These are phyloP conservation scores for Callyntrura guangdongensis DNA, from an alignment of 2,888 invertebrate species.

Conservation along the genomic window DNA sequence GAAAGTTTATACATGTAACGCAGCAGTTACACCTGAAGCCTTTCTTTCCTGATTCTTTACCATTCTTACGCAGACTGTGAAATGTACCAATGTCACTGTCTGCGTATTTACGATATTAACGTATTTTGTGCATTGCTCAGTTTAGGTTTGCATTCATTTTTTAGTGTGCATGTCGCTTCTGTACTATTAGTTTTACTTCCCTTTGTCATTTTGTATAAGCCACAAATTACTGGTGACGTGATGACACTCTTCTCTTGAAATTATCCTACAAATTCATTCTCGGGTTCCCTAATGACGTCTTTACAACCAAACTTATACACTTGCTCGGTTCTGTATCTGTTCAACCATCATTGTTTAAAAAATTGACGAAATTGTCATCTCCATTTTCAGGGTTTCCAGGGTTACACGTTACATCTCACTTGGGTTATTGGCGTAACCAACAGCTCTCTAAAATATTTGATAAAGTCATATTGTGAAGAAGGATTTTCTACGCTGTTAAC, in stretches of 20 bases:
- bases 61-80: too few species aligned
- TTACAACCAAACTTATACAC: constrained; percentile 16
- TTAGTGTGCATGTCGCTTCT: constrained; percentile 34
- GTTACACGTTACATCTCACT: not conserved
- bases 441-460: not conserved
- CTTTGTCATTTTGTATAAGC: constrained; percentile 58
- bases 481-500: not conserved
- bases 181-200: constrained; percentile 58
- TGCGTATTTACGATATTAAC: too few species aligned
- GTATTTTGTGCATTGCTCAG: not conserved
- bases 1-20: not conserved
- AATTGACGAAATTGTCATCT: too few species aligned
- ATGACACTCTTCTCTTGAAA: constrained; percentile 67
- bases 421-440: not conserved
- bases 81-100: too few species aligned
- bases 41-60: too few species aligned
- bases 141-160: not conserved
- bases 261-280: constrained; percentile 43
- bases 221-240: constrained; percentile 72
- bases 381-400: too few species aligned
- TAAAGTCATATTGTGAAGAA: not conserved
- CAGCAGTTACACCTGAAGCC: not conserved
- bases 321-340: not conserved
- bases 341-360: not conserved
- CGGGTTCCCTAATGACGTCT: constrained; percentile 39